Evolutionary conservation across 2,113 vertebrate species (phyloP), one percentile per base, ranked within the genome.

Genomic region (Oreotrochilus melanogaster): DNA sequence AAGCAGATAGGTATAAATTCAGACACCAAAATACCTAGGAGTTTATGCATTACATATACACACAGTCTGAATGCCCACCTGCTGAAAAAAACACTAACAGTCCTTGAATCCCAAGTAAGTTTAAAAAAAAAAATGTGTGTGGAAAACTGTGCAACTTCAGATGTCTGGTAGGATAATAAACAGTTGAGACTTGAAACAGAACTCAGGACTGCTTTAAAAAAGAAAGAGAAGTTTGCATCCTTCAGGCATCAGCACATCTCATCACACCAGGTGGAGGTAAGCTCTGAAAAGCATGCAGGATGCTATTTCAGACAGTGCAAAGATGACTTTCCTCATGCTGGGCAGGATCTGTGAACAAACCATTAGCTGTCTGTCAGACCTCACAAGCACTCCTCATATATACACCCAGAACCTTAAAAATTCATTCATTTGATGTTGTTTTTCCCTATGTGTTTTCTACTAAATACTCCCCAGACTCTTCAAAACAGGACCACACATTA

Each of bases 121-220:
- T 60, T 51, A 27, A 5, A 43, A 67, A 92, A 92, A 51, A 71
- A 91, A 92, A 50, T 2, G 14, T 25, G 30, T 75, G 58, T 82
- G 78, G 43, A 74, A 70, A 37, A 78, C 74, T 76, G 69, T 89
- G 85, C 64, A 89, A 72, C 65, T 91, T 71, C 95, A 93, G 89
- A 75, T 69, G 87, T 60, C 89, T 62, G 56, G 80, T 53, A 72
- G 66, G 81, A 88, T 57, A 78, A 64, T 14, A 96, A 92, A 91
- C 33, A 92, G 85, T n/a, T 71, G 88, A 64, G 54, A 45, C 78
- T 42, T 18, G 82, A 48, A 92, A 54, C 30, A 88, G 92, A 71
- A 37, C 71, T 78, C 31, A 69, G 67, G 64, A 28, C 24, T 25
- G 25, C 25, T 83, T 71, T 4, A 33, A 53, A 67, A 57, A 72